phyloP scores from a whole-genome alignment of 1,140 invertebrate genomes.

The Propsilocerus akamusi region DNA sequence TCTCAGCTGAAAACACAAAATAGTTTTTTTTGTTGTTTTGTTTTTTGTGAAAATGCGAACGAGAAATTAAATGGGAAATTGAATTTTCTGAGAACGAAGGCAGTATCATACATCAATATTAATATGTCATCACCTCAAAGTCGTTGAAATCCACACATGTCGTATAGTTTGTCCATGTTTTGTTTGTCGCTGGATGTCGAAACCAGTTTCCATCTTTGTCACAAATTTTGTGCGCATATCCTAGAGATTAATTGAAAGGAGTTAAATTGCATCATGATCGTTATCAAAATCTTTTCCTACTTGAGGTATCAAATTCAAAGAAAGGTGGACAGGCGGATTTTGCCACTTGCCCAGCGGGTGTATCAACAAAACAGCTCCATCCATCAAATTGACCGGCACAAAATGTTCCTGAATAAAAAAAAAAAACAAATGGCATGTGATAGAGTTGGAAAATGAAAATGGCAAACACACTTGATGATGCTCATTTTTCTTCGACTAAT shows the following conservation, averaged over 20 bases:
- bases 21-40: too few relatives aligned
- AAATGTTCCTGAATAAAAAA: conserved; percentile 28
- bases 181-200: conserved; percentile 32
- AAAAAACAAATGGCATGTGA: too few relatives aligned
- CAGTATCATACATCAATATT: neutral
- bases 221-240: conserved; percentile 39
- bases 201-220: conserved; percentile 38
- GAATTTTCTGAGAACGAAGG: neutral
- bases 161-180: conserved; percentile 78
- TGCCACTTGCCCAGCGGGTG: conserved; percentile 48
- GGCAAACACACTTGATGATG: too few relatives aligned
- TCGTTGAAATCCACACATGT: conserved; percentile 62
- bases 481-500: too few relatives aligned
- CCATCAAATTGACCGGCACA: conserved; percentile 64
- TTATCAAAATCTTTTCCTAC: conserved; percentile 18
- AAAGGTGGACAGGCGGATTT: conserved; percentile 61
- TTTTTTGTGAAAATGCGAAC: too few relatives aligned
- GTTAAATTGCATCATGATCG: neutral
- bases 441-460: too few relatives aligned
- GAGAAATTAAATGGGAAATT: conserved; percentile 9
- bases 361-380: conserved; percentile 76
- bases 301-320: conserved; percentile 47
- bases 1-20: conserved; percentile 46
- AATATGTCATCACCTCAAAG: conserved; percentile 34
- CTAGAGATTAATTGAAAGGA: conserved; percentile 15